Conservation (phyloP, 2,888 invertebrate genomes). For the Keiferia lycopersicella region DNA sequence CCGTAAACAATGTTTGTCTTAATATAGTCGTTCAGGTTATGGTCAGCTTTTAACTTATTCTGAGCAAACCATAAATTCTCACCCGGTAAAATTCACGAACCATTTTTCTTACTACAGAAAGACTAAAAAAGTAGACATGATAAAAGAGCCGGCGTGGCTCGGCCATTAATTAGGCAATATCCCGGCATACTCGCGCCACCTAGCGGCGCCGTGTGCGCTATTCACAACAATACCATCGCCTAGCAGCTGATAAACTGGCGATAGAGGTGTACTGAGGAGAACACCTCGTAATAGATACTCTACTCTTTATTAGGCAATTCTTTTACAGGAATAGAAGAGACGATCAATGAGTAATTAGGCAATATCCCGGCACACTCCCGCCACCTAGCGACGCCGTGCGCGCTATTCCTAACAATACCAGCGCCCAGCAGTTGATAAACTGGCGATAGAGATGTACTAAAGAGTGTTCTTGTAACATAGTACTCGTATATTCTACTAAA, state of each 20-base stretch:
- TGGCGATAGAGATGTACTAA: constrained; percentile 27
- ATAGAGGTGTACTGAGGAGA: background rate
- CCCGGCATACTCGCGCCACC: constrained; percentile 35
- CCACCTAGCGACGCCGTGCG: constrained; percentile 35
- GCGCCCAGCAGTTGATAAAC: constrained; percentile 48
- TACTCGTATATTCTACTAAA: no score
- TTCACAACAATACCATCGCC: constrained; percentile 39
- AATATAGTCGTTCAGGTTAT: no score
- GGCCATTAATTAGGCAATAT: constrained; percentile 41
- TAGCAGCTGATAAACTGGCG: constrained; percentile 48
- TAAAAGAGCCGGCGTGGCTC: constrained; percentile 21
- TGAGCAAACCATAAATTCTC: background rate
- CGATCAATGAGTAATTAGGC: no score
- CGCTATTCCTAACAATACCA: constrained; percentile 38
- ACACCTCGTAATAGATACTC: no score
- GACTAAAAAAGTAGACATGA: constrained; percentile 23
- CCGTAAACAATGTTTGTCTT: no score
- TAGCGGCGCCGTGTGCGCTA: constrained; percentile 34
- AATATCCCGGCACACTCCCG: constrained; percentile 36
- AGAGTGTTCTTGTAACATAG: background rate
- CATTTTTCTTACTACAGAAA: constrained; percentile 15
- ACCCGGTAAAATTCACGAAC: background rate
- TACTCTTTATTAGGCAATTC: no score
- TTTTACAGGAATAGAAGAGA: no score
- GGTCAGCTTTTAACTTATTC: no score